Conservation (phyloP, 1,140 invertebrate genomes). For the Ceratosolen solmsi region DNA sequence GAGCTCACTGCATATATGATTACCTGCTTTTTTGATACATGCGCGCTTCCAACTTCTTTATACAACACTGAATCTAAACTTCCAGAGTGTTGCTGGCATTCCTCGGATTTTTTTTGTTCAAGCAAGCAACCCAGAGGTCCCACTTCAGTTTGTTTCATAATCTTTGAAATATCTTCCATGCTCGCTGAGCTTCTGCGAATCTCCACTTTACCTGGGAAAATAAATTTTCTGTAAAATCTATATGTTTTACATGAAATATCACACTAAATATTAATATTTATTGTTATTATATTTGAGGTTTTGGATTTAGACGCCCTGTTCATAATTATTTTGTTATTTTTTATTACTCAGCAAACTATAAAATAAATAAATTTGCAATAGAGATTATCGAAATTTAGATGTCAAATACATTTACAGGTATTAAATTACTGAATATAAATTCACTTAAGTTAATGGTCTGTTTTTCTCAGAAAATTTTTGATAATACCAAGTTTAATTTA, state of each 20-base stretch:
- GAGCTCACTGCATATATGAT: slow-evolving; percentile 53
- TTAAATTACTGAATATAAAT: too few relatives aligned
- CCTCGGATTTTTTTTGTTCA: slow-evolving; percentile 64
- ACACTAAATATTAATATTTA: background rate
- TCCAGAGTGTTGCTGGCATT: slow-evolving; percentile 66
- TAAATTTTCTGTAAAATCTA: slow-evolving; percentile 15
- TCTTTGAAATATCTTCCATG: slow-evolving; percentile 72
- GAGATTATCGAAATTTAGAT: too few relatives aligned
- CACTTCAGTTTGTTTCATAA: slow-evolving; percentile 66
- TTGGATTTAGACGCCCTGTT: background rate
- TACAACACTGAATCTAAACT: slow-evolving; percentile 70
- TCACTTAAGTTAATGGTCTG: too few relatives aligned
- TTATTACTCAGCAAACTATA: too few relatives aligned
- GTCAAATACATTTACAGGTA: too few relatives aligned
- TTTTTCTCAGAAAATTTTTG: too few relatives aligned
- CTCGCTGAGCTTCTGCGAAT: slow-evolving; percentile 70
- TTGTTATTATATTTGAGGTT: background rate
- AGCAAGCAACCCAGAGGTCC: slow-evolving; percentile 61
- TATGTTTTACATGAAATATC: background rate
- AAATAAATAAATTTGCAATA: too few relatives aligned
- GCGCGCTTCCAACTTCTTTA: slow-evolving; percentile 55
- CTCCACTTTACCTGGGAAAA: slow-evolving; percentile 62
- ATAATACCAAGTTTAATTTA: too few relatives aligned
- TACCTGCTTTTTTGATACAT: slow-evolving; percentile 58
- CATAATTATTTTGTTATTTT: too few relatives aligned